Percentiles rank a stretch among this genome's conserved stretches.
Evolutionary conservation across 2,797 vertebrate genomes (phyloP).

Genomic region (Bovichtus diacanthus): DNA sequence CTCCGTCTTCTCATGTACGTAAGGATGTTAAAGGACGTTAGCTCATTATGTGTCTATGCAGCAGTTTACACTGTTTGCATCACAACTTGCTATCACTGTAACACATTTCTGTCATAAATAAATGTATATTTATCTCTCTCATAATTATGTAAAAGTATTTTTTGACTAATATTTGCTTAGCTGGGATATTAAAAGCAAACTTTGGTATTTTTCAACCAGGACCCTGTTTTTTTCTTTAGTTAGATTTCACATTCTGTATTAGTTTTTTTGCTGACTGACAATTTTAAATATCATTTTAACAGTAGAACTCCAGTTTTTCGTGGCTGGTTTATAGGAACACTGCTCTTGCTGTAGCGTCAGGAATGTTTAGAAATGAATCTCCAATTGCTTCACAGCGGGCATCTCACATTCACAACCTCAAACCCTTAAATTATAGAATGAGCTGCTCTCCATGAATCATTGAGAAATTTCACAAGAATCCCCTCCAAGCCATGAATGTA

Average conservation of each 20-base stretch:
- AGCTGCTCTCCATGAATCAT: slow-evolving; percentile 51
- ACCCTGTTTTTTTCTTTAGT: too few species aligned
- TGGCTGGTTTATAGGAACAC: not conserved
- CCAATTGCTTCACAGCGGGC: slow-evolving; percentile 21
- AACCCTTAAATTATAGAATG: slow-evolving; percentile 61
- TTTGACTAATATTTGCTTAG: too few species aligned
- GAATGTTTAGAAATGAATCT: slow-evolving; percentile 16
- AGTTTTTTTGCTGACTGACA: not conserved
- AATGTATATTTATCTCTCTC: too few species aligned
- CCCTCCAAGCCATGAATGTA: slow-evolving; percentile 14
- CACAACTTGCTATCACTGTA: too few species aligned
- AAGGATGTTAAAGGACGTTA: too few species aligned
- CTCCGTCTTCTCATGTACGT: too few species aligned
- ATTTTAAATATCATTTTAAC: not conserved
- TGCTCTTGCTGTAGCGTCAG: not conserved
- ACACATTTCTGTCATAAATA: too few species aligned
- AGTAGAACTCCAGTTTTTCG: not conserved
- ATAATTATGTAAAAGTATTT: too few species aligned
- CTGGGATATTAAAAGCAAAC: too few species aligned
- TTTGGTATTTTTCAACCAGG: too few species aligned
- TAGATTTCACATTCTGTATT: not conserved
- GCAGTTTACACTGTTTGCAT: too few species aligned
- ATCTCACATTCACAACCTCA: slow-evolving; percentile 21
- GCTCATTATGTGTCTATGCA: too few species aligned
- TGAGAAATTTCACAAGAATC: slow-evolving; percentile 46